These are phyloP conservation scores for Lutjanus erythropterus DNA, from an alignment of 2,113 vertebrate genomes.

Conservation along the genomic window DNA sequence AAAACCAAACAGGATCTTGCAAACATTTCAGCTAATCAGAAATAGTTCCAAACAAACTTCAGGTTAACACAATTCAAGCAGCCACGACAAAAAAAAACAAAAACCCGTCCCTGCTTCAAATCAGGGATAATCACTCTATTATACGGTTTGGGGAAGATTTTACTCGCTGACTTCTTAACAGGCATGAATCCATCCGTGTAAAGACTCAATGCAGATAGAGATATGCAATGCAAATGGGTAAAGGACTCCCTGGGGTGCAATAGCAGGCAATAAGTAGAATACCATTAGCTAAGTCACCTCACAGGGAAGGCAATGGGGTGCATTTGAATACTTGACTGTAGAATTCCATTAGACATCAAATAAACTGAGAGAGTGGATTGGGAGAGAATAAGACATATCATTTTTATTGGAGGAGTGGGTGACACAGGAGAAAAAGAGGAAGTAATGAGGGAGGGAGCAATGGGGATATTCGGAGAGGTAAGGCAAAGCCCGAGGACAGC, in stretches of 20 bases:
- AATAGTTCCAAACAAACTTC: background rate
- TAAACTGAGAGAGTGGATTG: conserved; percentile 1
- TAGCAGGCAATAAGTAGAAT: conserved; percentile 38
- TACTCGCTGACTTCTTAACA: conserved; percentile 2
- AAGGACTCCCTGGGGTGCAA: conserved; percentile 15
- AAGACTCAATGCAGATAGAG: conserved; percentile 6
- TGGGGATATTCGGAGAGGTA: background rate
- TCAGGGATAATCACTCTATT: conserved; percentile 9
- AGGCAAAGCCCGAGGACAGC: background rate
- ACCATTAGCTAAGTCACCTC: conserved; percentile 56
- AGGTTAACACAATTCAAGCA: background rate
- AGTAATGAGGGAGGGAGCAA: conserved; percentile 3
- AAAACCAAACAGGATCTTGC: background rate
- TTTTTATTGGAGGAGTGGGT: background rate
- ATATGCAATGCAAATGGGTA: conserved; percentile 37
- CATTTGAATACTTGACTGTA: conserved; percentile 2
- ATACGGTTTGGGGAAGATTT: background rate
- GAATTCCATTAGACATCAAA: conserved; percentile 41
- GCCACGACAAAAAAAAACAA: too few species aligned
- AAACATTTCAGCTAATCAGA: conserved; percentile 16
- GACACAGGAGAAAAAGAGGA: background rate
- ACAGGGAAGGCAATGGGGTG: conserved; percentile 28
- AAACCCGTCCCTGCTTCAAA: background rate
- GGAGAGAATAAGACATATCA: background rate
- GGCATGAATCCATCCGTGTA: conserved; percentile 7